Conservation (phyloP, 2,888 invertebrate genomes). For the Scaptodrosophila latifasciaeformis region DNA sequence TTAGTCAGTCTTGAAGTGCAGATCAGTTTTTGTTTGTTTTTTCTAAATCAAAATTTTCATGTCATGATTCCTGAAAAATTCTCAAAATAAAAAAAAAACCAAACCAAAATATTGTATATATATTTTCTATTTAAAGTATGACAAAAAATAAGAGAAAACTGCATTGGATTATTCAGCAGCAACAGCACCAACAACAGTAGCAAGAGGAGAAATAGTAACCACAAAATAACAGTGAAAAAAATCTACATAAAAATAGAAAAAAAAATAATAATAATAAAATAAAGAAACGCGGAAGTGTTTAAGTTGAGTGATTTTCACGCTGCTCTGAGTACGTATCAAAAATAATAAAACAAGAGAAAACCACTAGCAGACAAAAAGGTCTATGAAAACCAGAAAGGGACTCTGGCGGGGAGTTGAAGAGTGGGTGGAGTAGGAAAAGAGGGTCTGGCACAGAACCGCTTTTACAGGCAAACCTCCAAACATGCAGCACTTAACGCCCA, state of each 20-base stretch:
- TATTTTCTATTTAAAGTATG: constrained; percentile 9
- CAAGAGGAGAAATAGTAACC: neutral
- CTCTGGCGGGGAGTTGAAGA: constrained; percentile 2
- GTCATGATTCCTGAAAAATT: too few relatives aligned
- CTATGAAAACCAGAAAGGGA: neutral
- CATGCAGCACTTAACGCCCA: constrained; percentile 65
- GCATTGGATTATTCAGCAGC: too few relatives aligned
- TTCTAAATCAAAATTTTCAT: too few relatives aligned
- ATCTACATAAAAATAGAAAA: too few relatives aligned
- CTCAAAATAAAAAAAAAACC: too few relatives aligned
- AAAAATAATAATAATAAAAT: neutral
- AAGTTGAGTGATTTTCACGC: constrained; percentile 36
- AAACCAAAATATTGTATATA: neutral
- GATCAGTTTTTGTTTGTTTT: neutral
- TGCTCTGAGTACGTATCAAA: constrained; percentile 24
- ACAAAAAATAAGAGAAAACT: too few relatives aligned
- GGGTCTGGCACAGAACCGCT: neutral
- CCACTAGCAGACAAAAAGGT: neutral
- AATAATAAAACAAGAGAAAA: neutral
- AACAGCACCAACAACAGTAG: neutral
- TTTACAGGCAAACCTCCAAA: constrained; percentile 24
- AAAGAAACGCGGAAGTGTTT: constrained; percentile 36
- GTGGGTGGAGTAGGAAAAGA: neutral
- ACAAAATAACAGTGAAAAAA: too few relatives aligned
- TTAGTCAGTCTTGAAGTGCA: too few relatives aligned